Conservation (phyloP, 2,797 vertebrate species). For the Rhabdophis nuchalis region DNA sequence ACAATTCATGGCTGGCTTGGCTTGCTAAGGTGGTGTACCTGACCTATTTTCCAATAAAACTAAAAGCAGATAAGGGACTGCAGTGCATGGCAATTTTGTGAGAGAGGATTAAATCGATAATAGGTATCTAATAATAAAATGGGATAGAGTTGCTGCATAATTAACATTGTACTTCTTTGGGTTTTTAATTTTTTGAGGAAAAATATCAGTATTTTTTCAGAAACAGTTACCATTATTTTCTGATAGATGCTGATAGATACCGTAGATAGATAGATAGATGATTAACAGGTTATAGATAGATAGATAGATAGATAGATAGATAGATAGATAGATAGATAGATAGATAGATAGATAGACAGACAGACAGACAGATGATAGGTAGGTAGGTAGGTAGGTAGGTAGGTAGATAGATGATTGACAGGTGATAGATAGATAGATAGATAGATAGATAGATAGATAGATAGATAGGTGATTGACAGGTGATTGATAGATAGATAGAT, state of each 20-base stretch:
- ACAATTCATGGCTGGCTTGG: slow-evolving; percentile 16
- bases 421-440: too few species aligned
- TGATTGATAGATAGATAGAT: too few species aligned
- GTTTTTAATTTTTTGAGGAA: background rate
- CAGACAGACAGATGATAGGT: too few species aligned
- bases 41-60: slow-evolving; percentile 35
- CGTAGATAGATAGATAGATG: background rate
- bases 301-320: background rate
- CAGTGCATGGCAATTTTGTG: background rate
- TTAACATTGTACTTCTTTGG: background rate
- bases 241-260: background rate
- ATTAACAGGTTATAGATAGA: too few species aligned
- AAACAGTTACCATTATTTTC: background rate
- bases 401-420: too few species aligned
- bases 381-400: too few species aligned
- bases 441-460: too few species aligned
- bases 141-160: background rate
- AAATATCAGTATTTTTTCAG: background rate
- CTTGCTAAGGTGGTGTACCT: slow-evolving; percentile 12
- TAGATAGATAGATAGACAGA: too few species aligned
- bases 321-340: background rate
- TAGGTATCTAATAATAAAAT: slow-evolving; percentile 6
- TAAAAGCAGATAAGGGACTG: slow-evolving; percentile 14
- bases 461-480: too few species aligned
- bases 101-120: slow-evolving; percentile 2